Percentiles rank a stretch among this genome's conserved stretches.
phyloP scores from a whole-genome alignment of 2,113 vertebrate species.

The Rutilus rutilus region DNA sequence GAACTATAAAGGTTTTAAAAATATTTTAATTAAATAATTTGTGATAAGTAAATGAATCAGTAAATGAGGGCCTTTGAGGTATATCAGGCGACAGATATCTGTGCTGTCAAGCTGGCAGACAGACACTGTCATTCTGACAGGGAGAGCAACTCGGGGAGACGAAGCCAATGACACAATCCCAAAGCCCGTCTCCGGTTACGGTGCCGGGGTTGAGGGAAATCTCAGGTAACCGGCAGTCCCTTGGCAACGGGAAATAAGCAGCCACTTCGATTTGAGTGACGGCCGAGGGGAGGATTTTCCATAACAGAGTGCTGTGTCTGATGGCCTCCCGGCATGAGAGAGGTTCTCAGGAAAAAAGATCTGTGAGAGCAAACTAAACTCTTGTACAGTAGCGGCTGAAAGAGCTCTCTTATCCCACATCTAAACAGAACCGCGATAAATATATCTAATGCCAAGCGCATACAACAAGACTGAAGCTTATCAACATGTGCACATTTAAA shows the following conservation, averaged over 20 bases:
- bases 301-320: constrained; percentile 61
- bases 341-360: constrained; percentile 41
- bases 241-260: constrained; percentile 73
- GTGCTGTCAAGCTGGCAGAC: constrained; percentile 30
- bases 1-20: not conserved
- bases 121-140: constrained; percentile 51
- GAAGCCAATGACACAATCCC: constrained; percentile 76
- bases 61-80: constrained; percentile 11
- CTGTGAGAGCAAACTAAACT: constrained; percentile 1
- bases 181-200: constrained; percentile 73
- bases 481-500: not conserved
- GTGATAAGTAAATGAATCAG: constrained; percentile 3
- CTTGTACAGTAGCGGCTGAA: constrained; percentile 14
- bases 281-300: constrained; percentile 75
- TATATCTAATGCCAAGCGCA: not conserved
- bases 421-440: constrained; percentile 10
- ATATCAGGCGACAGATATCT: constrained; percentile 36
- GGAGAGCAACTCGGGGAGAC: constrained; percentile 70
- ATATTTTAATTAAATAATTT: too few species aligned
- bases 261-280: constrained; percentile 76
- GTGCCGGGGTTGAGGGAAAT: constrained; percentile 75
- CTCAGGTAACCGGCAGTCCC: constrained; percentile 79
- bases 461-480: not conserved
- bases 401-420: constrained; percentile 10
- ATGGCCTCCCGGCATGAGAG: constrained; percentile 37